Conservation (phyloP, 1,140 invertebrate species). For the Drosophila murphyi region DNA sequence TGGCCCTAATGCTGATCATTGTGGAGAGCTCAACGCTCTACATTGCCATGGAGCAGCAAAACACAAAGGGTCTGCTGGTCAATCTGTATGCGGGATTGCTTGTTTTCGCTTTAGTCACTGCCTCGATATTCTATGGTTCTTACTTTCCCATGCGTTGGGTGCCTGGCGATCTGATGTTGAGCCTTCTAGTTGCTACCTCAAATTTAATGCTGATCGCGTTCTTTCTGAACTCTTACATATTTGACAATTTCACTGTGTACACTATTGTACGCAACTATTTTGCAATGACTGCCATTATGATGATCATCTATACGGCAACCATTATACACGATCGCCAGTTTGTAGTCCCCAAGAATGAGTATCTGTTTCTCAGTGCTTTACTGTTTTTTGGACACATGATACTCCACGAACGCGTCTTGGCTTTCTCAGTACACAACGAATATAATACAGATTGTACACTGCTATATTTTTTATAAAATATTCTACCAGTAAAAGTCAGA, state of each 20-base stretch:
- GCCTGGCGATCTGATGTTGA: constrained; percentile 64
- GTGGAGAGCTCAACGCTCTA: constrained; percentile 62
- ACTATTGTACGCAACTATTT: constrained; percentile 49
- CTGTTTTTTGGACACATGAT: constrained; percentile 71
- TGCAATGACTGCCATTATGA: constrained; percentile 45
- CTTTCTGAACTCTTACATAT: constrained; percentile 47
- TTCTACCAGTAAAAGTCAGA: too few relatives aligned
- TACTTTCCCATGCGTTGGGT: constrained; percentile 68
- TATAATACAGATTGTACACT: neutral
- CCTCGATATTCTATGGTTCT: constrained; percentile 57
- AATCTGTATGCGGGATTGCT: constrained; percentile 55
- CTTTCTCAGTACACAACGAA: neutral
- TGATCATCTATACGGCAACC: constrained; percentile 71
- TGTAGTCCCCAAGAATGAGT: constrained; percentile 65
- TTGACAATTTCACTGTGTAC: neutral
- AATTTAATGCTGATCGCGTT: constrained; percentile 55
- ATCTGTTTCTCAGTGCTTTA: constrained; percentile 60
- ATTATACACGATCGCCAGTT: constrained; percentile 72
- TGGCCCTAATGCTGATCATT: constrained; percentile 35
- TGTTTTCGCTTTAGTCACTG: constrained; percentile 40
- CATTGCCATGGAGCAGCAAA: constrained; percentile 59
- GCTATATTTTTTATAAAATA: too few relatives aligned
- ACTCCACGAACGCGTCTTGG: constrained; percentile 56
- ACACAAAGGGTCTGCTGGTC: constrained; percentile 29
- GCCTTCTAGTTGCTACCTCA: constrained; percentile 40